Conservation (phyloP, 2,113 vertebrate species). For the Falcunculus frontatus region DNA sequence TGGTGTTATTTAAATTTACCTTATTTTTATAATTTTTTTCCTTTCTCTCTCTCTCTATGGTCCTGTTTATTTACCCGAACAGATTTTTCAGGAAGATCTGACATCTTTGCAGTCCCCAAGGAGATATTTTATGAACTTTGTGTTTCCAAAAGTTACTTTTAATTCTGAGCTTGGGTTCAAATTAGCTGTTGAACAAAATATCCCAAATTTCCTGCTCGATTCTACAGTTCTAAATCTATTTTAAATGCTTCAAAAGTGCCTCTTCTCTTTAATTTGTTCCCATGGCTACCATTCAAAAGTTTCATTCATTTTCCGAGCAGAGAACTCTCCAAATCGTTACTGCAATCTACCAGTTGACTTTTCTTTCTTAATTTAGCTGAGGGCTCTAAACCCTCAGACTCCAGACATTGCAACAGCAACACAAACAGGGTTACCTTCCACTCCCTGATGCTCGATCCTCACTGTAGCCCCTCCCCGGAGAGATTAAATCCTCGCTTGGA, state of each 20-base stretch:
- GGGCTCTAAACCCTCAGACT: not conserved
- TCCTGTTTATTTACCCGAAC: not conserved
- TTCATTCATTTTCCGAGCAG: not conserved
- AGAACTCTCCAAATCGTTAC: not conserved
- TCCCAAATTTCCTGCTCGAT: not conserved
- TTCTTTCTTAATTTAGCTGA: slow-evolving; percentile 1
- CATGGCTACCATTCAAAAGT: slow-evolving; percentile 53
- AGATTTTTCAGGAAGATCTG: not conserved
- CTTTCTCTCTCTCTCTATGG: not conserved
- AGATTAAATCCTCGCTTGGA: not conserved
- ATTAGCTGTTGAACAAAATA: not conserved
- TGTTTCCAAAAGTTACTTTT: not conserved
- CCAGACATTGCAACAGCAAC: not conserved
- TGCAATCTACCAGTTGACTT: slow-evolving; percentile 12
- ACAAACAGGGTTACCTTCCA: not conserved
- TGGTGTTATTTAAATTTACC: not conserved
- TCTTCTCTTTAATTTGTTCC: slow-evolving; percentile 48
- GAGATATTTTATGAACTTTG: not conserved
- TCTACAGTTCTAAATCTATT: not conserved
- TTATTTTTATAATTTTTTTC: not conserved
- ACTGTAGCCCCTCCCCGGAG: not conserved
- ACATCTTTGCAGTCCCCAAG: not conserved
- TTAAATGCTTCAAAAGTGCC: not conserved
- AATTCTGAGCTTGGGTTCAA: not conserved
- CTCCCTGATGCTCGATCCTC: not conserved